These are phyloP conservation scores for Microtus ochrogaster DNA, from an alignment of 2,113 vertebrate species.

Conservation along the genomic window DNA sequence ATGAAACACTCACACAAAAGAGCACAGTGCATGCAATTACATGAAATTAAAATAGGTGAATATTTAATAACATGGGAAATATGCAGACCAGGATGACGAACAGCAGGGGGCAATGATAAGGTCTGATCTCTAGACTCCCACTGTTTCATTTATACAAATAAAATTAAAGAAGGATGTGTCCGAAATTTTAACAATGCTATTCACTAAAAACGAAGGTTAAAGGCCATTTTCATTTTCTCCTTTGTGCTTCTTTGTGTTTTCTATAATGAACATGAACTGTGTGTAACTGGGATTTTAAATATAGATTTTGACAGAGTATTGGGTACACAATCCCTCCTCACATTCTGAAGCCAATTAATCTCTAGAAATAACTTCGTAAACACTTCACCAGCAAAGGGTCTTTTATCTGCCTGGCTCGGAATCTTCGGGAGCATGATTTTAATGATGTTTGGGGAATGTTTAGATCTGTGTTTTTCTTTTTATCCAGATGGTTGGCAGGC, in stretches of 20 bases:
- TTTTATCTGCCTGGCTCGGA: background rate
- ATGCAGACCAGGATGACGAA: accelerated
- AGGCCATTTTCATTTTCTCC: constrained; percentile 34
- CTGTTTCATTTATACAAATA: background rate
- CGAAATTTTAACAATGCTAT: background rate
- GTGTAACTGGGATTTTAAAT: background rate
- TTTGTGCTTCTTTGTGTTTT: constrained; percentile 20
- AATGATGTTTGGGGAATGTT: background rate
- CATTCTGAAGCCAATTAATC: background rate
- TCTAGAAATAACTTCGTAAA: constrained; percentile 52
- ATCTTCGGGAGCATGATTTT: background rate
- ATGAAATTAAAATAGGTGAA: background rate
- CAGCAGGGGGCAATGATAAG: background rate
- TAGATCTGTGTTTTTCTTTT: background rate
- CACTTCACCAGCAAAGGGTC: background rate
- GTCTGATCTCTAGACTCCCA: background rate
- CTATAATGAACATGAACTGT: background rate
- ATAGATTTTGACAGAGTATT: background rate
- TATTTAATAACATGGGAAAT: background rate
- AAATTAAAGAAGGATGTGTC: background rate
- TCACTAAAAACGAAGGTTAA: background rate
- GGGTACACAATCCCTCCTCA: background rate
- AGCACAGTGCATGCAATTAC: background rate
- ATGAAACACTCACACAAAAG: background rate
- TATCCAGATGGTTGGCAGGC: background rate